phyloP scores from a whole-genome alignment of 1,140 invertebrate species.

The Eupristina koningsbergeri region DNA sequence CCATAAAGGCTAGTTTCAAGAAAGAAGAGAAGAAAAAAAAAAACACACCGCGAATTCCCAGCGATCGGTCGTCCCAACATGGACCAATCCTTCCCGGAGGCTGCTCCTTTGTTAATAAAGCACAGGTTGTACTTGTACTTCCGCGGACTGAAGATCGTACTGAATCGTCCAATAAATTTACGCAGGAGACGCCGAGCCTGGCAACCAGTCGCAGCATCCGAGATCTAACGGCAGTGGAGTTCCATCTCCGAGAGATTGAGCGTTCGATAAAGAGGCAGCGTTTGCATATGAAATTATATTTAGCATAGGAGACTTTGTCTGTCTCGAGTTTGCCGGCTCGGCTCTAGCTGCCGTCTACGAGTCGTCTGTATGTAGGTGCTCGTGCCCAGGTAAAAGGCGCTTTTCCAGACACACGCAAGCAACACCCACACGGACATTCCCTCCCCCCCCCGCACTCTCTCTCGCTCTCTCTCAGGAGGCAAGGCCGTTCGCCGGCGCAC shows the following conservation, averaged over 20 bases:
- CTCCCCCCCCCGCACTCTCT: neutral
- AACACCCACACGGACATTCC: slow-evolving; percentile 58
- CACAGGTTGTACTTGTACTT: neutral
- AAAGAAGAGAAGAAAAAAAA: no score
- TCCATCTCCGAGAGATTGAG: neutral
- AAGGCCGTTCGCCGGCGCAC: slow-evolving; percentile 60
- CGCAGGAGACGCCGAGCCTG: neutral
- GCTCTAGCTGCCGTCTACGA: slow-evolving; percentile 52
- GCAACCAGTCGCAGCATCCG: no score
- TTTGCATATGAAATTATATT: neutral
- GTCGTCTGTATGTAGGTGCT: slow-evolving; percentile 55
- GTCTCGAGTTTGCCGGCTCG: neutral
- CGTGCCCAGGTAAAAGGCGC: slow-evolving; percentile 42
- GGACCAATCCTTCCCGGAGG: no score
- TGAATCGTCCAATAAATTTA: neutral
- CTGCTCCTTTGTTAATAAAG: neutral
- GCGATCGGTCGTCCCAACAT: no score
- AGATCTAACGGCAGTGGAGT: neutral
- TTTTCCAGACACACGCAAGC: slow-evolving; percentile 54
- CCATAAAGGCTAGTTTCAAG: no score
- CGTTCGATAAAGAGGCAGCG: neutral
- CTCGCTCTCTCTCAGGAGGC: slow-evolving; percentile 55
- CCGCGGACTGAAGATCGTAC: neutral
- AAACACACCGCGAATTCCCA: no score
- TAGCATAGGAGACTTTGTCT: neutral